Base-by-base conservation (phyloP, 2,888 invertebrate genomes). In the Lacanobia wlatinum region DNA sequence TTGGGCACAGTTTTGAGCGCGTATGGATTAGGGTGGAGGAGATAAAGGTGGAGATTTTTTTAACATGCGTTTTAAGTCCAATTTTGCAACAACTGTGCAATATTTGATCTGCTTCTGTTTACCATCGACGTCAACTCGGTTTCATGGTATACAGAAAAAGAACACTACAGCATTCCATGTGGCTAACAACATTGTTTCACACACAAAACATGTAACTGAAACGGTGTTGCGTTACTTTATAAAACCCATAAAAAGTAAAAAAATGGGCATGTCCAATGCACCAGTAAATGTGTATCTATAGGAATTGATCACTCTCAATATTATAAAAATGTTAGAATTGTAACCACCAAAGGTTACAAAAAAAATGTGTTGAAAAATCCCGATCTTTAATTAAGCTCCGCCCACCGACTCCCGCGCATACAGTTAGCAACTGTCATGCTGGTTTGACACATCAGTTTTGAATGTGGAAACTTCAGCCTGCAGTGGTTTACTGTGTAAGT, bases 1-100 rank as follows among this genome's bases (percentile, higher is more conserved):
- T 80, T 69, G 80, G 84, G 84, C 70, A 66, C 81, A 80, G 84
- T 74, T 67, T 46, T n/a, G 68, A 38, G 55, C 40, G 83, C 55
- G 65, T 52, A 23, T 61, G 69, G 50, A 38, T 53, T 18, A 9
- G 9, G 16, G 40, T n/a, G 40, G n/a, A n/a, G 59, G 28, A 55
- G 28, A 28, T 50, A 5, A 23, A 60, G 18, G 2, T 23, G 40
- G 46, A 38, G 67, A 52, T 48, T 52, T 46, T 58, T 28, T 7
- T 28, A n/a, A 12, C 14, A 23, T 40, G 8, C 14, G 16, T 28
- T 66, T 68, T 16, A 5, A 23, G 21, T 4, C 21, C 21, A 16
- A 28, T 23, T 40, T 43, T 14, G 23, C 9, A 48, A 34, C 7
- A 34, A 21, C 21, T 21, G 48, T n/a, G 4, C 52, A 52, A 52